Evolutionary conservation across 2,113 vertebrate genomes (phyloP).

Genomic region (Montifringilla adamsi): DNA sequence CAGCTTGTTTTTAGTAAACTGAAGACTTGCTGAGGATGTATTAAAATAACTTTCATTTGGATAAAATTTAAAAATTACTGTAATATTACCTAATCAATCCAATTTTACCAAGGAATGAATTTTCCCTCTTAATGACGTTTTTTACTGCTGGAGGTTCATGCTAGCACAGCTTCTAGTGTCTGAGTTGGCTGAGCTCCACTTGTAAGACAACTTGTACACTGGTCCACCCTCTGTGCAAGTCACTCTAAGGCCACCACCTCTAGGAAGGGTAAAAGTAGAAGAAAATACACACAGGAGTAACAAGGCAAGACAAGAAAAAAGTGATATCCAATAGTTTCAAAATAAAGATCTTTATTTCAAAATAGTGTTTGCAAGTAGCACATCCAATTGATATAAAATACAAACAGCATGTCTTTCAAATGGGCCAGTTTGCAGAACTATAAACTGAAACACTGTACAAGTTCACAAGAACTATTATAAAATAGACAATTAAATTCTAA

Average conservation of each 20-base stretch:
- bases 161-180: background rate
- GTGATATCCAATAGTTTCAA: slow-evolving; percentile 36
- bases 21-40: background rate
- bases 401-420: slow-evolving; percentile 56
- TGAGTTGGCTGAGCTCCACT: background rate
- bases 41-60: background rate
- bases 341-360: slow-evolving; percentile 75
- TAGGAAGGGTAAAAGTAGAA: background rate
- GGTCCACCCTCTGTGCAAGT: background rate
- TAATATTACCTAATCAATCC: background rate
- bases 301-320: background rate
- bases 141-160: background rate
- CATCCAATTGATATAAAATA: slow-evolving; percentile 69
- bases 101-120: background rate
- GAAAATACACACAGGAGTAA: background rate
- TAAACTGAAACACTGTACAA: slow-evolving; percentile 41
- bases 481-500: slow-evolving; percentile 32
- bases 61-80: background rate
- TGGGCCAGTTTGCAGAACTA: slow-evolving; percentile 10
- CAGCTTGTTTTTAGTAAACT: background rate
- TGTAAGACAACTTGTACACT: background rate
- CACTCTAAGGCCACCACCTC: background rate
- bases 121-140: background rate
- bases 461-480: slow-evolving; percentile 48
- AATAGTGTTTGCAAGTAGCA: slow-evolving; percentile 71